A percentile compares a stretch with the other conserved stretches of the same genome.
phyloP scores from a whole-genome alignment of 2,113 vertebrate species.

The Mesocricetus auratus region DNA sequence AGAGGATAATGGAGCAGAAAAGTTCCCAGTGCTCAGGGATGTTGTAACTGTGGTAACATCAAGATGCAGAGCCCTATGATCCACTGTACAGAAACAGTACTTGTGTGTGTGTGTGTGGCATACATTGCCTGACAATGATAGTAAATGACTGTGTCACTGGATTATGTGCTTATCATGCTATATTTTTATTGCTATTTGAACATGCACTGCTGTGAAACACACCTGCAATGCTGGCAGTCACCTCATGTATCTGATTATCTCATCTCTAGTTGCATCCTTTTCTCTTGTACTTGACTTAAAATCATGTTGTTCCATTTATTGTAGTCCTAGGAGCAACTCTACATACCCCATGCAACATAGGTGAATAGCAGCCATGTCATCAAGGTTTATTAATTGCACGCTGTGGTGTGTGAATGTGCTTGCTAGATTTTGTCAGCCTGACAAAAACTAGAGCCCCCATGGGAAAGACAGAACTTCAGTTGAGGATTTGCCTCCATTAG shows the following conservation, averaged over 20 bases:
- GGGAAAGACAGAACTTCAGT: neutral
- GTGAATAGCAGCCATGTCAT: fast-evolving
- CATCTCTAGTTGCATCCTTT: neutral
- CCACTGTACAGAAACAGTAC: too few relatives aligned
- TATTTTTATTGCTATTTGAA: neutral
- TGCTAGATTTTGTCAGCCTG: neutral
- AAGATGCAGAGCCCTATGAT: too few relatives aligned
- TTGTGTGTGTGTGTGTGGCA: neutral
- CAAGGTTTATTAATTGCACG: neutral
- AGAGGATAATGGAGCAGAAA: neutral
- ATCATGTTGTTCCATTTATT: neutral
- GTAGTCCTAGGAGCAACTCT: neutral
- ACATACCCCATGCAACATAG: too few relatives aligned
- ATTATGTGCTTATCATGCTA: neutral
- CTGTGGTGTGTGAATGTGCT: neutral
- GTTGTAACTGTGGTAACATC: neutral
- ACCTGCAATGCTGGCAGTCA: neutral
- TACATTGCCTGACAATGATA: too few relatives aligned
- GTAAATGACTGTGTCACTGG: neutral
- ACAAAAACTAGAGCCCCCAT: neutral
- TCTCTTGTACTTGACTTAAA: neutral
- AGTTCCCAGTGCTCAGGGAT: neutral
- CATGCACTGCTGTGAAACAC: neutral
- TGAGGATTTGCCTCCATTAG: neutral
- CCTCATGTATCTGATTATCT: neutral